Evolutionary conservation across 1,140 invertebrate genomes (phyloP), one percentile per base, ranked within the genome.

Genomic region (Heterodera carotae): DNA sequence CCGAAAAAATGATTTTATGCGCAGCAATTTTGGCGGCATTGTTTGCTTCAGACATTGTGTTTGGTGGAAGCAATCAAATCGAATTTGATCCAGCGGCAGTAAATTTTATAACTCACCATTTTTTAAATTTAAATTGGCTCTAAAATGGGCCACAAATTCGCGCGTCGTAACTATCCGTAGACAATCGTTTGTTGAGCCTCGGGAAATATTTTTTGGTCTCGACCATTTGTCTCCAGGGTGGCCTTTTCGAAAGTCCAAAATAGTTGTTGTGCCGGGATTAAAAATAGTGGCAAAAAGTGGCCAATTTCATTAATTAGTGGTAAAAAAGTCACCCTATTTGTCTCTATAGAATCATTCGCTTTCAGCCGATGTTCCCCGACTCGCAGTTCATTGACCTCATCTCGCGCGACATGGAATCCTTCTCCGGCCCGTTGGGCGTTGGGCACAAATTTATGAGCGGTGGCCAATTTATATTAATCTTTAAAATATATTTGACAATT

Each of bases 391-490:
- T 87, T 53, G 85, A 86, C 48, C 43, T 86, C 15, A 86, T 86
- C 60, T 78, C 85, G 29, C 81, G 85, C 60, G 85, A 86, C 75
- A 77, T 81, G 25, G 85, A 86, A 69, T 76, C 75, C 6, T 77
- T 88, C 53, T 64, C 43, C 39, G 81, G 76, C 10, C 85, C 86
- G 27, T 43, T 88, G 8, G 67, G 76, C 8, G 86, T 84, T 67
- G 85, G 85, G 2, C 77, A 82, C 74, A 86, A 86, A 74, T 85
- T 78, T 76, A 87, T 87, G 36, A 84, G 84, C n/a, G 85, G 84
- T 86, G 43, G 72, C 43, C 22, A 27, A 60, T 39, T 56, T 53
- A 22, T n/a, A 59, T 33, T 60, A 73, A 15, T 18, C n/a, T 78
- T 31, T 22, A 2, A 66, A 66, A 8, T 31, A 36, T 79, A 25